Evolutionary conservation across 1,140 invertebrate species (phyloP).

Genomic region (Saxidomus purpurata): DNA sequence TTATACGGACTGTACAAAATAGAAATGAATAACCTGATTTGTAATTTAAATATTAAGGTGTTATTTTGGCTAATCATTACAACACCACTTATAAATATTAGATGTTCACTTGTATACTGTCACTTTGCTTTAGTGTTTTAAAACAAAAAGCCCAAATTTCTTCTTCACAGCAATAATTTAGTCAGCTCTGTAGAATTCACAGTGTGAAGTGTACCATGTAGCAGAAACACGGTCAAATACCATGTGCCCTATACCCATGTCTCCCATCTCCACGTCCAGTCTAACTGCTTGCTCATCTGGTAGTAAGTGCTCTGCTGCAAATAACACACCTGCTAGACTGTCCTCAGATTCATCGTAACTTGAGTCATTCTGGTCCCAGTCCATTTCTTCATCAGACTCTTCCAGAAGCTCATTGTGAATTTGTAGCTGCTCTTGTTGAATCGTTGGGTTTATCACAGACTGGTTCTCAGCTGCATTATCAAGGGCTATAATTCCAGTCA

Average conservation of each 20-base stretch:
- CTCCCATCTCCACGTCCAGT: conserved; percentile 66
- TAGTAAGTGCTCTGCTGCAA: conserved; percentile 48
- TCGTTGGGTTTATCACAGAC: not conserved
- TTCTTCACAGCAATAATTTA: no score
- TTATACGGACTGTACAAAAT: no score
- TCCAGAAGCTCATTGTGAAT: conserved; percentile 29
- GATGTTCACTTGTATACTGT: no score
- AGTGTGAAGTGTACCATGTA: conserved; percentile 51
- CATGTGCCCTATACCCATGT: conserved; percentile 61
- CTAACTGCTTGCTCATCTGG: conserved; percentile 58
- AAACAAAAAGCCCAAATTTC: no score
- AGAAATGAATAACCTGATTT: no score
- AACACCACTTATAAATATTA: no score
- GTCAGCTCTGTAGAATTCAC: conserved; percentile 51
- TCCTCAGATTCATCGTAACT: conserved; percentile 47
- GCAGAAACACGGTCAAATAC: conserved; percentile 65
- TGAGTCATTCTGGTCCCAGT: conserved; percentile 42
- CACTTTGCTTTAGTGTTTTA: no score
- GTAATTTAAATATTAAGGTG: no score
- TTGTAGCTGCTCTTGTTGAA: conserved; percentile 3
- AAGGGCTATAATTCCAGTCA: not conserved
- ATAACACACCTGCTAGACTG: conserved; percentile 54
- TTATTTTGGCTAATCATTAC: no score
- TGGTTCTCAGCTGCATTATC: conserved; percentile 15
- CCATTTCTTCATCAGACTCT: conserved; percentile 47